Evolutionary conservation across 2,113 vertebrate species (phyloP).

Genomic region (Sinocyclocheilus rhinocerous): DNA sequence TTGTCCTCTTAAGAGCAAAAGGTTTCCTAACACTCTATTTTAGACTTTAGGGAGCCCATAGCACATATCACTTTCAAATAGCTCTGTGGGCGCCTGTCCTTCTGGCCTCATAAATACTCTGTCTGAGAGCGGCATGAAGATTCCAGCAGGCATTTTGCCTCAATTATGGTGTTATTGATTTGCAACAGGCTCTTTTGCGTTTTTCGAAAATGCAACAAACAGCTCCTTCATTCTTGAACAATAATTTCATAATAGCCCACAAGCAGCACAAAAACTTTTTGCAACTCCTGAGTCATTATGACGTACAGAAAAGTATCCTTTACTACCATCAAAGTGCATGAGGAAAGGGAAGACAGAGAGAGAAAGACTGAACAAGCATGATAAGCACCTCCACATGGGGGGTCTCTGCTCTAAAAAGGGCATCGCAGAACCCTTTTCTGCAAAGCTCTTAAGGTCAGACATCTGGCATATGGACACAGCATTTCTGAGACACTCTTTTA

Average conservation of each 20-base stretch:
- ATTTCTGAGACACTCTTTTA: neutral
- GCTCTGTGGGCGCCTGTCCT: conserved; percentile 76
- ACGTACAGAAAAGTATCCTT: conserved; percentile 46
- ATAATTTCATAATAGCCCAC: neutral
- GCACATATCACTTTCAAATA: conserved; percentile 77
- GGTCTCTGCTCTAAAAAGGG: neutral
- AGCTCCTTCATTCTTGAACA: conserved; percentile 17
- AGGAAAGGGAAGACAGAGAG: conserved; percentile 34
- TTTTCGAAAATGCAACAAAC: neutral
- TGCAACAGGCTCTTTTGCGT: neutral
- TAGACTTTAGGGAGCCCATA: conserved; percentile 79
- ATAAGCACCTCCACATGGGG: neutral
- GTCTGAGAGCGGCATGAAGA: conserved; percentile 81
- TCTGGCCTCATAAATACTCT: conserved; percentile 81
- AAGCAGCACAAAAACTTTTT: conserved; percentile 10
- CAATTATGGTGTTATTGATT: conserved; percentile 11
- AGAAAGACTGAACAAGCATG: neutral
- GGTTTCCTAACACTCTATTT: conserved; percentile 76
- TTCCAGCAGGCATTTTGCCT: conserved; percentile 81
- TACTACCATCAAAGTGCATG: conserved; percentile 56
- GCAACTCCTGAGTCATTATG: conserved; percentile 53
- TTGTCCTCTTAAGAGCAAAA: conserved; percentile 64
- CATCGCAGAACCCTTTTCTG: neutral
- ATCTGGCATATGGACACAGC: neutral
- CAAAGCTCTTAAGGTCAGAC: neutral